phyloP scores from a whole-genome alignment of 1,140 invertebrate species.

The Lepidostoma basale region DNA sequence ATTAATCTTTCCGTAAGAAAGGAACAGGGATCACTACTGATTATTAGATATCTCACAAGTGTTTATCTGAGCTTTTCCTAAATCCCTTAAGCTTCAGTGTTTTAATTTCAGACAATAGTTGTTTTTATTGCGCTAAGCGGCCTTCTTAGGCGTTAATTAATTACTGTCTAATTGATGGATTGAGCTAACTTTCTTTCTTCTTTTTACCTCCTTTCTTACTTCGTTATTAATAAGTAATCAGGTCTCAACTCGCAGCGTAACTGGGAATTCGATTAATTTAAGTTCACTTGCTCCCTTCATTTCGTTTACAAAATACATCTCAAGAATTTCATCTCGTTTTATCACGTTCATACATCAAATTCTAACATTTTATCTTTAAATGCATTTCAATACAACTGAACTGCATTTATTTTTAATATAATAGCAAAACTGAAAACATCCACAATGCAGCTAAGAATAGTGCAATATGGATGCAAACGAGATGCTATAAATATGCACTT shows the following conservation, averaged over 20 bases:
- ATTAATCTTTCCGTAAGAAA: conserved; percentile 16
- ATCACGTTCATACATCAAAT: too few species aligned
- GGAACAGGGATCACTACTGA: conserved; percentile 37
- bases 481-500: conserved; percentile 6
- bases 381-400: too few species aligned
- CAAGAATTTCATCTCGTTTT: too few species aligned
- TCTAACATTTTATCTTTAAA: too few species aligned
- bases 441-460: conserved; percentile 18
- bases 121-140: conserved; percentile 45
- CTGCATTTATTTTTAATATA: too few species aligned
- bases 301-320: too few species aligned
- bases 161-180: conserved; percentile 46
- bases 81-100: conserved; percentile 39
- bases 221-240: conserved; percentile 12
- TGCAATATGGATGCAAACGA: conserved; percentile 4
- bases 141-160: conserved; percentile 44
- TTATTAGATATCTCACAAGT: conserved; percentile 44
- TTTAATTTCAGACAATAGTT: conserved; percentile 32
- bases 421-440: too few species aligned
- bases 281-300: too few species aligned
- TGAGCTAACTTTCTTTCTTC: conserved; percentile 3
- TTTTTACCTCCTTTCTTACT: not conserved
- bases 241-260: too few species aligned
- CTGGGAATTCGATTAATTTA: too few species aligned
- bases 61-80: conserved; percentile 43